These are phyloP conservation scores for Okamejei kenojei DNA, from an alignment of 2,797 vertebrate species.

Conservation along the genomic window DNA sequence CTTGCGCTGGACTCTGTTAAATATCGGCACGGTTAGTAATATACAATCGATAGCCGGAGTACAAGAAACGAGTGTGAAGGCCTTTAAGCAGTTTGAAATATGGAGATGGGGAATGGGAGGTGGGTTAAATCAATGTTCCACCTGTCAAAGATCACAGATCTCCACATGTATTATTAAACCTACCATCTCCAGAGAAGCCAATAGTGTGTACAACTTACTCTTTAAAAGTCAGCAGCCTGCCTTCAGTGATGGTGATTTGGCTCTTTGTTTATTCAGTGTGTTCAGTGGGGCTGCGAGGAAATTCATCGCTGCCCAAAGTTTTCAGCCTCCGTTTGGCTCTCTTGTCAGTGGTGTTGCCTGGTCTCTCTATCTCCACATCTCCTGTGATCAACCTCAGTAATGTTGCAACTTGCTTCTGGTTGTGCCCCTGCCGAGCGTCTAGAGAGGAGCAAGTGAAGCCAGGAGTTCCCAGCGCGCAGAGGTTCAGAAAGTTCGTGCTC, in stretches of 20 bases:
- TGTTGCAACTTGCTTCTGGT: neutral
- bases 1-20: neutral
- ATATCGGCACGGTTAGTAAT: neutral
- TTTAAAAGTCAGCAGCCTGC: conserved; percentile 15
- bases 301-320: neutral
- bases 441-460: no score
- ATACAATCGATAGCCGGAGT: neutral
- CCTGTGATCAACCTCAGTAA: neutral
- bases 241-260: conserved; percentile 20
- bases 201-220: conserved; percentile 12
- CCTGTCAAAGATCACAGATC: neutral
- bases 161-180: conserved; percentile 24
- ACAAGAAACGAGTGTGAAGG: neutral
- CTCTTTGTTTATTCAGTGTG: conserved; percentile 24
- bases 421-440: neutral
- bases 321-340: neutral
- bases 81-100: neutral
- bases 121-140: neutral
- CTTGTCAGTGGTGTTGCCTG: neutral
- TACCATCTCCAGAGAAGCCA: conserved; percentile 3
- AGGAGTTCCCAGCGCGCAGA: neutral
- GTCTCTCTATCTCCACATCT: neutral
- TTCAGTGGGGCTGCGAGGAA: neutral
- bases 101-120: neutral
- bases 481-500: neutral